phyloP scores from a whole-genome alignment of 1,140 invertebrate genomes.

The Zophobas morio region DNA sequence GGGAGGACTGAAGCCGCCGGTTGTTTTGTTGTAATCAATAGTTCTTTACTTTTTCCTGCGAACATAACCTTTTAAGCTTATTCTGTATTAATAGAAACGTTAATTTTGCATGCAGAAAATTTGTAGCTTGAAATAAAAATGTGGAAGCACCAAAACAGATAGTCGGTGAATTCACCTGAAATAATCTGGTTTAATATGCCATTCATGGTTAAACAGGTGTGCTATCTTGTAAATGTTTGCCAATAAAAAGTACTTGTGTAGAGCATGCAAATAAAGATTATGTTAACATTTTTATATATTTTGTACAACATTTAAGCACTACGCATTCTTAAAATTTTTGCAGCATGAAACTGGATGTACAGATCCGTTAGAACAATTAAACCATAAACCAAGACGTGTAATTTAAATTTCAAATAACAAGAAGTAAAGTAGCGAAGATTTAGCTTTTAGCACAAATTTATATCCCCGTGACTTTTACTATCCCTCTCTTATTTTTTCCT shows the following conservation, averaged over 20 bases:
- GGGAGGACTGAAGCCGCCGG: not conserved
- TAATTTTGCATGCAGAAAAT: not conserved
- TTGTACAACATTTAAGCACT: not conserved
- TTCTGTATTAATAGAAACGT: too few species aligned
- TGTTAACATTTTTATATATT: conserved; percentile 29
- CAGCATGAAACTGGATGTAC: not conserved
- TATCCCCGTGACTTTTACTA: too few species aligned
- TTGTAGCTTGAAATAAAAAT: not conserved
- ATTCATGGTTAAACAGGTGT: conserved; percentile 8
- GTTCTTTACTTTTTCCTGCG: not conserved
- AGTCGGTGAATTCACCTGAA: not conserved
- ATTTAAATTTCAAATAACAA: too few species aligned
- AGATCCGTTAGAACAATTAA: not conserved
- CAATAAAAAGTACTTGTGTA: conserved; percentile 29
- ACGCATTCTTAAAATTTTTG: conserved; percentile 10
- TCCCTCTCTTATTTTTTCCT: too few species aligned
- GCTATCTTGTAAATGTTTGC: conserved; percentile 25
- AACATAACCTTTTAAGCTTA: too few species aligned
- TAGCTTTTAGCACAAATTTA: too few species aligned
- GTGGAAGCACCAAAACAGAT: not conserved
- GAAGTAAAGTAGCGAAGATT: too few species aligned
- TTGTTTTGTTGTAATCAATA: conserved; percentile 13
- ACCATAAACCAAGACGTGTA: too few species aligned
- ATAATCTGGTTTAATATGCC: conserved; percentile 6
- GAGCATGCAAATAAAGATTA: conserved; percentile 11